Evolutionary conservation across 2,797 vertebrate species (phyloP).

Genomic region (Benthosema pterotum): DNA sequence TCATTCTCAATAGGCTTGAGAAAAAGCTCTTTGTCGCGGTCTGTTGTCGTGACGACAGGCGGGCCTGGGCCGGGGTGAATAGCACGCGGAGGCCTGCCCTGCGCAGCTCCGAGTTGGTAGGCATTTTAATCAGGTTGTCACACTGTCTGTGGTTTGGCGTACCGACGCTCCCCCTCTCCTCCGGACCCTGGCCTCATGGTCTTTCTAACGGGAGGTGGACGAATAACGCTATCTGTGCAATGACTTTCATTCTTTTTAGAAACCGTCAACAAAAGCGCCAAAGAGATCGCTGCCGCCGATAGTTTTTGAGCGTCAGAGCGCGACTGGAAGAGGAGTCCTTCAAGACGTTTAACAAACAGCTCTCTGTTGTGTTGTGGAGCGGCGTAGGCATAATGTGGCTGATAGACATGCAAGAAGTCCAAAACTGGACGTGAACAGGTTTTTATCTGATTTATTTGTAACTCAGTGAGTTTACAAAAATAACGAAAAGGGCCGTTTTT

Average conservation of each 20-base stretch:
- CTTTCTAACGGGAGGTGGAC: constrained; percentile 9
- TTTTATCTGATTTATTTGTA: too few species aligned
- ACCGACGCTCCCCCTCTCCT: constrained; percentile 31
- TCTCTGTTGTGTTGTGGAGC: too few species aligned
- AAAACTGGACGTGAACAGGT: too few species aligned
- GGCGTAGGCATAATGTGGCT: too few species aligned
- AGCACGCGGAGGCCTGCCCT: constrained; percentile 62
- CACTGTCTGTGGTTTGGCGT: constrained; percentile 66
- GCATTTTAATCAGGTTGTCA: constrained; percentile 77
- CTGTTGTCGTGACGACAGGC: constrained; percentile 79
- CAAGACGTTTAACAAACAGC: neutral
- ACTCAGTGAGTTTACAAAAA: too few species aligned
- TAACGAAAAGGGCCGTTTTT: too few species aligned
- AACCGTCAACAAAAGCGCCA: neutral
- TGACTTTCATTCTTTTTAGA: neutral
- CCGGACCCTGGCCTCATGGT: constrained; percentile 5
- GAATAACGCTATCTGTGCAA: constrained; percentile 7
- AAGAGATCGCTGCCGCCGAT: neutral
- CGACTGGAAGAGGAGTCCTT: neutral
- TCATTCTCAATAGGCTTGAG: constrained; percentile 73
- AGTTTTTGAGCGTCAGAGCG: neutral
- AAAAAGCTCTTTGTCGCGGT: constrained; percentile 79
- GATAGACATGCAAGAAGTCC: too few species aligned
- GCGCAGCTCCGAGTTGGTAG: constrained; percentile 56
- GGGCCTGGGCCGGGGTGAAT: constrained; percentile 67